Percentiles rank a stretch among this genome's conserved stretches.
phyloP scores from a whole-genome alignment of 2,888 invertebrate species.

The Ornithoptera priamus region DNA sequence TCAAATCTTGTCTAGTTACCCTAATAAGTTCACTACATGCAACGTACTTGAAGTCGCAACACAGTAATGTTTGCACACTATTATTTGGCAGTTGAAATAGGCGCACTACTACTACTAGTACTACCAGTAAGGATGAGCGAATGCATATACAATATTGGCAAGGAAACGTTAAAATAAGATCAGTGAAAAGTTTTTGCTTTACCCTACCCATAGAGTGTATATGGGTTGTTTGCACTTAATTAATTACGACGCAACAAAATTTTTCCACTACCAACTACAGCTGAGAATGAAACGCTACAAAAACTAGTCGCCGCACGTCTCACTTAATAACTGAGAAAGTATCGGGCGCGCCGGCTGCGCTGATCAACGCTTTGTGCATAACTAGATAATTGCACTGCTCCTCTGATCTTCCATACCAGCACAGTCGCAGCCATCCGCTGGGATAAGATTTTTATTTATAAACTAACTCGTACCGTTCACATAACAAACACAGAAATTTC shows the following conservation, averaged over 20 bases:
- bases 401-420: constrained; percentile 39
- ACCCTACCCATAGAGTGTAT: neutral
- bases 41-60: too few relatives aligned
- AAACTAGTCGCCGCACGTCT: constrained; percentile 30
- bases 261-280: constrained; percentile 12
- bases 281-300: constrained; percentile 21
- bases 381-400: constrained; percentile 46
- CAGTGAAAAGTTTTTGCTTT: neutral
- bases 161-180: neutral
- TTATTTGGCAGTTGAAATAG: too few relatives aligned
- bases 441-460: neutral
- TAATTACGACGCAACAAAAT: constrained; percentile 15
- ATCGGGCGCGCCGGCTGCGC: constrained; percentile 40
- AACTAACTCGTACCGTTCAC: too few relatives aligned
- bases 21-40: too few relatives aligned
- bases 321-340: constrained; percentile 53
- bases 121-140: neutral
- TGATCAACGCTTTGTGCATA: constrained; percentile 48
- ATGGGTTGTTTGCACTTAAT: constrained; percentile 1
- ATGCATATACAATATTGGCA: neutral
- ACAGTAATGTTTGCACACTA: too few relatives aligned
- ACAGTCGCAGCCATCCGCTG: constrained; percentile 33
- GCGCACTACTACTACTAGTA: too few relatives aligned
- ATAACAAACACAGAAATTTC: too few relatives aligned
- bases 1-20: too few relatives aligned